Evolutionary conservation across 1,140 invertebrate species (phyloP), one percentile per base, ranked within the genome.

Genomic region (Colletes gigas): DNA sequence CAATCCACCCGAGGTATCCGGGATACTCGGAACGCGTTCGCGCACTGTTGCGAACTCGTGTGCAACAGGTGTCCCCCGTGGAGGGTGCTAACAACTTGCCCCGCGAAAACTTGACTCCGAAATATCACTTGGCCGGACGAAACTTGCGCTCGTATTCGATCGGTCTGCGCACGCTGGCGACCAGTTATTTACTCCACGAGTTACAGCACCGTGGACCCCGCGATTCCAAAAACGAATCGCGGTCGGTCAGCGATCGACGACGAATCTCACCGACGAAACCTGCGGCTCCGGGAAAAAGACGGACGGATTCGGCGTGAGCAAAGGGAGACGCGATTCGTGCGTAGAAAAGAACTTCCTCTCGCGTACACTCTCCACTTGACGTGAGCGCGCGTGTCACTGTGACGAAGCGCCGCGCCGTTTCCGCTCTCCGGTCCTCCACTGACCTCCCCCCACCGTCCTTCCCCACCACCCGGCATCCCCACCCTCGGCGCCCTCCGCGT

Each of bases 351-450:
- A 78, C 71, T 78, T 74, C 70, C 62, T 81, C 70, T 83, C 84
- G 82, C 83, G 76, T 78, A 80, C 79, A 82, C 84, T 86, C 90
- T 90, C 90, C 90, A 93, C 92, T 93, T 93, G 92, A 92, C 91
- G 92, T 90, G 91, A 92, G 90, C 91, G 90, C 92, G 93, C 91
- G 92, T 93, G 92, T 93, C 92, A 93, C 93, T 93, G 90, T 91
- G 92, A 92, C 91, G 88, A 90, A 87, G 90, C 86, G 87, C 83
- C 89, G 84, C 81, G 82, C 85, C 92, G 93, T 92, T 93, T 93
- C 93, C 92, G 92, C 91, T 92, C 81, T 83, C 80, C 87, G 87
- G 91, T 82, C 73, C 84, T 76, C 77, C 74, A 30, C 2, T 2
- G 10, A 7, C 14, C 9, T 44, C 72, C 41, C 66, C 54, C 71